phyloP scores from a whole-genome alignment of 2,797 vertebrate species.

The Crocodylus rhombifer region DNA sequence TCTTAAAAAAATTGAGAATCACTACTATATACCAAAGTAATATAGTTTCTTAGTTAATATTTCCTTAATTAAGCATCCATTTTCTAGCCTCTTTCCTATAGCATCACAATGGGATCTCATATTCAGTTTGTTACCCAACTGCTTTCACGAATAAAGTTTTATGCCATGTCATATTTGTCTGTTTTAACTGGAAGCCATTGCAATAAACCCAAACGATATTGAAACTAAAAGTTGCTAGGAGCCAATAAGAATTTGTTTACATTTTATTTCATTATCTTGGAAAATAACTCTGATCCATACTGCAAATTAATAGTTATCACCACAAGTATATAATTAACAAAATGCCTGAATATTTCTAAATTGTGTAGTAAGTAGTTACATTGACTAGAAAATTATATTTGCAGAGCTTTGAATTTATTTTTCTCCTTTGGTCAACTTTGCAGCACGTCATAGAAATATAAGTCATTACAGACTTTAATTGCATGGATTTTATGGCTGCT shows the following conservation, averaged over 20 bases:
- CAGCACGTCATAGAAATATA: conserved; percentile 2
- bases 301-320: background rate
- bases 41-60: background rate
- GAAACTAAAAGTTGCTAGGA: background rate
- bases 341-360: background rate
- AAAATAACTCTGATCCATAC: background rate
- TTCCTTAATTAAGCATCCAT: background rate
- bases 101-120: background rate
- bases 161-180: background rate
- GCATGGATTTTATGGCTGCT: conserved; percentile 44
- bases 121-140: background rate
- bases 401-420: background rate
- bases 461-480: conserved; percentile 31
- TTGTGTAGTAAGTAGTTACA: background rate
- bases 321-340: conserved; percentile 1
- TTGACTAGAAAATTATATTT: background rate
- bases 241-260: background rate
- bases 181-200: background rate
- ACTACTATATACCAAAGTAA: background rate
- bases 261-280: background rate
- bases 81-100: background rate
- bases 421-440: conserved; percentile 11
- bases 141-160: background rate
- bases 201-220: background rate
- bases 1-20: too few species aligned